Conservation (phyloP, 2,888 invertebrate species). For the Tromatobia lineatoria region DNA sequence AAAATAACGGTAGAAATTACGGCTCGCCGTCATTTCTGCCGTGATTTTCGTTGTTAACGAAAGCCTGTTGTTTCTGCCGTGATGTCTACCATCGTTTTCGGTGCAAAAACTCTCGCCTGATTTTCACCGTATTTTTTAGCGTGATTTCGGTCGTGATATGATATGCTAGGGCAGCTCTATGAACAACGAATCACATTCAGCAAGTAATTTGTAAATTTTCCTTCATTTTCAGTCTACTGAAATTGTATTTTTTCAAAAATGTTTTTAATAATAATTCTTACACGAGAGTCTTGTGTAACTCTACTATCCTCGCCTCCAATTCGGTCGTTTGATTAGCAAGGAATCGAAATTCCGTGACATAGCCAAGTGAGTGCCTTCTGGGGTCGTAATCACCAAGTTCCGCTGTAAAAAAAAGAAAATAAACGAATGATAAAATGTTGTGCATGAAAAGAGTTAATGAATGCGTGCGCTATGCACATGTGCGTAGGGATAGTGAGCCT, state of each 20-base stretch:
- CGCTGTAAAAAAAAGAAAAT: conserved; percentile 88
- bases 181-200: too few species aligned
- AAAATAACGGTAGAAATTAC: too few species aligned
- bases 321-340: conserved; percentile 97
- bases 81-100: too few species aligned
- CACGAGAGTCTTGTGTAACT: conserved; percentile 95
- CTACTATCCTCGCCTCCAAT: conserved; percentile 94
- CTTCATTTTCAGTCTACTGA: not conserved
- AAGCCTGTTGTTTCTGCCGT: too few species aligned
- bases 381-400: conserved; percentile 98
- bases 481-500: conserved; percentile 44
- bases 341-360: conserved; percentile 97
- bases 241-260: not conserved
- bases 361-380: conserved; percentile 94
- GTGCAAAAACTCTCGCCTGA: too few species aligned
- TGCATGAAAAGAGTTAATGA: conserved; percentile 28
- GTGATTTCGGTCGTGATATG: too few species aligned
- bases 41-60: too few species aligned
- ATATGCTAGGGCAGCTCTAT: too few species aligned
- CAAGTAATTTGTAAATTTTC: not conserved
- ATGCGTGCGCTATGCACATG: conserved; percentile 54
- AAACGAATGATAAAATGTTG: conserved; percentile 29
- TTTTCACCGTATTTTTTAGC: too few species aligned
- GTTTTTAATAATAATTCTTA: conserved; percentile 85
- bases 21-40: too few species aligned